Percentiles rank a stretch among this genome's conserved stretches.
Conservation (phyloP, 2,888 invertebrate genomes). For the Omphaloscelis lunosa region DNA sequence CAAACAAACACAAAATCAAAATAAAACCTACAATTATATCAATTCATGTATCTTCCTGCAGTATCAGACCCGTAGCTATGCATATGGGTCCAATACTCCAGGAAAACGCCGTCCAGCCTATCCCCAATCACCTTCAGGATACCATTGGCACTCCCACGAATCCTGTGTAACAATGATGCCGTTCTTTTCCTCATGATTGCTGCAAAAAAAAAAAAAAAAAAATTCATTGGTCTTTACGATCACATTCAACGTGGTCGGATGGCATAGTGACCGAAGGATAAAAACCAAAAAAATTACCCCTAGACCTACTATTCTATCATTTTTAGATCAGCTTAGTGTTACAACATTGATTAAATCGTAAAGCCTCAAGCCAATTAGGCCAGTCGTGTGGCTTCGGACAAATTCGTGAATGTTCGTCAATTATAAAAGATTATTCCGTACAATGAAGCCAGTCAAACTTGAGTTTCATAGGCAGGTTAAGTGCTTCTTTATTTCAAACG, state of each 20-base stretch:
- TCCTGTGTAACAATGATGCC: too few species aligned
- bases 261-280: neutral
- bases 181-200: too few species aligned
- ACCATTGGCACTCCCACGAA: too few species aligned
- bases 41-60: too few species aligned
- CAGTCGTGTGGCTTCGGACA: conserved; percentile 59
- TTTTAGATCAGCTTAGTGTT: conserved; percentile 39
- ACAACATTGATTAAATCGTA: conserved; percentile 56
- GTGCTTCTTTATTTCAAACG: conserved; percentile 19
- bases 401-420: conserved; percentile 59
- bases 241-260: neutral
- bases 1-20: too few species aligned
- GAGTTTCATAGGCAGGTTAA: conserved; percentile 22
- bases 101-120: too few species aligned
- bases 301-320: conserved; percentile 9
- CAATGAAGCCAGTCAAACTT: conserved; percentile 58
- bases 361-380: conserved; percentile 57
- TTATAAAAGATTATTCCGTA: conserved; percentile 61
- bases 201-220: too few species aligned
- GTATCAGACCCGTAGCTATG: too few species aligned
- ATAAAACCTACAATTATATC: too few species aligned
- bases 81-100: too few species aligned
- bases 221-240: neutral
- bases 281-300: conserved; percentile 8
- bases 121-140: too few species aligned